Evolutionary conservation across 2,797 vertebrate species (phyloP), one percentile per base, ranked within the genome.

Genomic region (Labeo calbasu): DNA sequence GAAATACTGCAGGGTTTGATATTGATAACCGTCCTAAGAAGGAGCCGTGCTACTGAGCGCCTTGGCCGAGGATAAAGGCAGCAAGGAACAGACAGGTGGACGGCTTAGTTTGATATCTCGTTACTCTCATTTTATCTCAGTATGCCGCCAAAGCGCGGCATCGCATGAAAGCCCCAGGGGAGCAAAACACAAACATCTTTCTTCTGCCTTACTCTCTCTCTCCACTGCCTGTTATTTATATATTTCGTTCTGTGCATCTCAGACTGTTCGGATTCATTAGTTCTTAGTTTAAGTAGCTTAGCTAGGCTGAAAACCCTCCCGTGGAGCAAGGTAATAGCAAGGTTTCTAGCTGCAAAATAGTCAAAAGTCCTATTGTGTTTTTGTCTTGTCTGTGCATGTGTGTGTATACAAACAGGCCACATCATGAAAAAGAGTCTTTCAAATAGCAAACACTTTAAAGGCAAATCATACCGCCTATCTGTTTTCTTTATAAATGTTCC

Each of bases 111-210:
- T 93, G 93, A 93, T 93, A 92, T 91, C 91, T 90, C 86, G 84
- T 92, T 88, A 91, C 89, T 90, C 88, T 87, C 87, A 91, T 94
- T 95, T 95, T 91, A 93, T 95, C 94, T 91, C 94, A 93, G 93
- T 90, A 40, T 90, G 92, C 79, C 77, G 88, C 81, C 88, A 76
- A 84, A 69, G 89, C 89, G 86, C 89, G 90, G 88, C 90, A 90
- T 88, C 87, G 85, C 78, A 73, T 84, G 81, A 83, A 89, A 88
- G 88, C 93, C 92, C 91, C 83, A 84, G 92, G 90, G 91, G 93
- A 92, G 78, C 86, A 85, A 91, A 92, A 92, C 88, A 90, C 76
- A 50, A 88, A 90, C 90, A 92, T 90, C 86, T 89, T 89, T 87
- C 88, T 87, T 85, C 68, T 77, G 46, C 43, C 21, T 63, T 57